Base-by-base conservation (phyloP, 2,888 invertebrate species). In the Plemyria rubiginata region DNA sequence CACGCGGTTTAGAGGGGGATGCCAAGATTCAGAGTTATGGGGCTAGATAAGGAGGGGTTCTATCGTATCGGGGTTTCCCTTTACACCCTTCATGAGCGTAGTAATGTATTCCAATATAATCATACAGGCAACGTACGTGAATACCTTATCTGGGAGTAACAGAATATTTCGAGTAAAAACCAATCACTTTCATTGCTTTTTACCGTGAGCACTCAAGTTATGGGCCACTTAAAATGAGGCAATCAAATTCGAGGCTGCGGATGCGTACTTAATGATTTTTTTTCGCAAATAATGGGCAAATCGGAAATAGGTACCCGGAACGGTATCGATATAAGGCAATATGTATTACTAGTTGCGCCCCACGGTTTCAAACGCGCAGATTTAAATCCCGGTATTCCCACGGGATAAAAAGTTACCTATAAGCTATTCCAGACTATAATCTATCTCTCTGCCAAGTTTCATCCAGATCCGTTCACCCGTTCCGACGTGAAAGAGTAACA, bases 21-120 rank as follows among this genome's bases (percentile, higher is more conserved):
- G 53, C 48, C 52, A 56, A 38, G 56, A 64, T 53, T 16, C 49
- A 53, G 50, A 56, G 29, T 62, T 62, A 62, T 56, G 48, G 45
- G 48, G 61, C 41, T 29, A 62, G 61, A 62, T 62, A 62, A 56
- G 56, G 56, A 56, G 51, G 51, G 11, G 41, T 36, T 56, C 46
- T 55, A 55, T 61, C 61, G 51, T 51, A 52, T 61, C 54, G 41
- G 38, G 45, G 54, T 55, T 61, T 36, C 48, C 52, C 56, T 53
- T 53, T 41, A 53, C 62, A 49, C 57, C 62, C 57, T 62, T 57
- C 49, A 53, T 54, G 57, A 52, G 29, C 16, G 49, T 46, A 55
- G 55, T 61, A 62, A 57, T 57, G 53, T 62, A 57, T 62, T 62
- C 57, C 57, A 54, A 53, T 62, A 62, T 56, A 61, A 61, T 57